A percentile compares a stretch with the other conserved stretches of the same genome.
These are phyloP conservation scores for Tridacna gigas DNA, from an alignment of 2,888 invertebrate genomes.

Conservation along the genomic window DNA sequence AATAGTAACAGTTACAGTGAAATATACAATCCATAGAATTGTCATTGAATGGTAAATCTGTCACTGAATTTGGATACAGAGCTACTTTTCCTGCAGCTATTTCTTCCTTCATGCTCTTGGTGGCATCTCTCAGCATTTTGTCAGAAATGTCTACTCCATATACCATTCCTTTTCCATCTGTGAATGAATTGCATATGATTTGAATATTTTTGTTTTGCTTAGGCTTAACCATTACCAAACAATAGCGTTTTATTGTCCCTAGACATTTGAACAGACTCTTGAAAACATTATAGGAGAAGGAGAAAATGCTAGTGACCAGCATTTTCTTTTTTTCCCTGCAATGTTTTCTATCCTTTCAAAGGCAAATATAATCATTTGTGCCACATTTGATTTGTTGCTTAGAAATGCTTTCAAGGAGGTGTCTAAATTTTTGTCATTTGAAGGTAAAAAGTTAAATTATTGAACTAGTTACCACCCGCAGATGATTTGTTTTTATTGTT, in stretches of 20 bases:
- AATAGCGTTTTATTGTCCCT: no score
- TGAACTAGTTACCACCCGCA: no score
- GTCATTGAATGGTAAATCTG: constrained; percentile 69
- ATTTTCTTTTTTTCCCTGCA: no score
- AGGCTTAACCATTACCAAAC: neutral
- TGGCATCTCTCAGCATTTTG: constrained; percentile 70
- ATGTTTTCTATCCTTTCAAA: no score
- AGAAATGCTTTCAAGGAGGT: no score
- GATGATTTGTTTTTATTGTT: no score
- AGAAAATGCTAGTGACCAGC: neutral
- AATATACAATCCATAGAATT: constrained; percentile 77
- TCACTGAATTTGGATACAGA: constrained; percentile 65
- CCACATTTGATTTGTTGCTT: no score
- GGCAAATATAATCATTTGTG: no score
- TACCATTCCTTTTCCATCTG: constrained; percentile 75
- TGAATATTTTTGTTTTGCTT: neutral
- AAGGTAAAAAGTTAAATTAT: no score
- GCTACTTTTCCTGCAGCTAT: constrained; percentile 71
- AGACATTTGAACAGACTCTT: no score
- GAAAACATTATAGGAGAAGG: neutral
- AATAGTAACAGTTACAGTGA: constrained; percentile 81
- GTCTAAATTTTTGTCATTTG: no score
- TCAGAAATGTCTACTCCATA: constrained; percentile 78
- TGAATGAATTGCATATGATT: constrained; percentile 16
- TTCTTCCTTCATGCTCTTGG: constrained; percentile 41